These are phyloP conservation scores for Torymus texanus DNA, from an alignment of 2,888 invertebrate genomes.

Conservation along the genomic window DNA sequence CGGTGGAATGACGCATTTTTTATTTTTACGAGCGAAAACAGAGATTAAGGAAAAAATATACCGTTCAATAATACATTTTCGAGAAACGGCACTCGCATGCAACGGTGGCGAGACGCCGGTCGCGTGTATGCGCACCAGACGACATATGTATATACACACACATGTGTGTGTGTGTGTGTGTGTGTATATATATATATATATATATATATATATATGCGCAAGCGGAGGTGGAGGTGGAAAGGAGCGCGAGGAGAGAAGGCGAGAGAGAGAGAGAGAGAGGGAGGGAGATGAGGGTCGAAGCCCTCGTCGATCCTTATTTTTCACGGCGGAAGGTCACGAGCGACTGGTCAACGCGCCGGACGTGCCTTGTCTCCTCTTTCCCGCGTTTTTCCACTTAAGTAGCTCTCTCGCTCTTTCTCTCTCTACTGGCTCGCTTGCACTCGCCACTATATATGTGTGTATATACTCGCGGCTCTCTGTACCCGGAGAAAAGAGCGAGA, in stretches of 20 bases:
- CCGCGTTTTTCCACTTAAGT: constrained; percentile 51
- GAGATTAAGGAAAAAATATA: constrained; percentile 50
- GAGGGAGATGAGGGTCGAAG: constrained; percentile 52
- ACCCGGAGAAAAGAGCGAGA: constrained; percentile 5
- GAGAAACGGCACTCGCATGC: constrained; percentile 20
- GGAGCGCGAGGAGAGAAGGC: constrained; percentile 12
- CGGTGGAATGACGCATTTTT: constrained; percentile 49
- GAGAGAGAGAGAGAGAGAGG: constrained; percentile 27
- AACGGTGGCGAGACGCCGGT: neutral
- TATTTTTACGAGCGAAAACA: constrained; percentile 52
- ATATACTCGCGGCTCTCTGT: neutral
- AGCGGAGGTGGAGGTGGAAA: neutral
- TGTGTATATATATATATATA: too few species aligned
- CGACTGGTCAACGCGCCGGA: constrained; percentile 54
- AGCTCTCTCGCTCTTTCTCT: constrained; percentile 16
- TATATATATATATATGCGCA: neutral
- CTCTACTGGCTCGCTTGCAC: neutral
- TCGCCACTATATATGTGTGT: too few species aligned
- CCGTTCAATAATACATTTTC: constrained; percentile 53
- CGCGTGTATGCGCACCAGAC: neutral
- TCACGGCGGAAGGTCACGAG: constrained; percentile 55
- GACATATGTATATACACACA: too few species aligned
- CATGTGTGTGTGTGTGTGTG: too few species aligned
- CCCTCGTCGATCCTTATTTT: constrained; percentile 54
- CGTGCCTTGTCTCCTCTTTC: constrained; percentile 45